These are phyloP conservation scores for Falco concolor DNA, from an alignment of 2,797 vertebrate species.

Conservation along the genomic window DNA sequence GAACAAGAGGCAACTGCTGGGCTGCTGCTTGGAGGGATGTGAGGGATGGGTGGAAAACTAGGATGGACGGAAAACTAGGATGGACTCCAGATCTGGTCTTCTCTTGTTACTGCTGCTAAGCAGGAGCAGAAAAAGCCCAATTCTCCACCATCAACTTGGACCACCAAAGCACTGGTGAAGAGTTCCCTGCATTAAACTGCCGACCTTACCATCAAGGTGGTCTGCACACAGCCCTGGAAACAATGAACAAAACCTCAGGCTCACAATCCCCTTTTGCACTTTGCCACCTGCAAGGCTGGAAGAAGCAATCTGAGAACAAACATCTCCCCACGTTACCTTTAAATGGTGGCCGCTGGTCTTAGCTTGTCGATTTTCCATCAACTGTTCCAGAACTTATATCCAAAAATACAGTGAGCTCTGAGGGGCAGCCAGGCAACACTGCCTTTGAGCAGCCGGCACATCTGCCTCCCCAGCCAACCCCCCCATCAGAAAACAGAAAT, in stretches of 20 bases:
- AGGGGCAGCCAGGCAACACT: conserved; percentile 43
- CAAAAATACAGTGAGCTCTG: conserved; percentile 47
- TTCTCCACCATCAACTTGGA: neutral
- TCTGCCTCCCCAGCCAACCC: neutral
- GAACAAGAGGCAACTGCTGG: neutral
- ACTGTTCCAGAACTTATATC: conserved; percentile 51
- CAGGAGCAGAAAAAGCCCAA: neutral
- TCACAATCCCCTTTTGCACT: neutral
- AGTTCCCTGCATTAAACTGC: neutral
- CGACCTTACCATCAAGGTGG: fast-evolving
- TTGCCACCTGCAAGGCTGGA: neutral
- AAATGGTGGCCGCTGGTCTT: neutral
- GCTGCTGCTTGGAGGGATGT: neutral
- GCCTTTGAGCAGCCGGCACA: neutral
- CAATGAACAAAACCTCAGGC: neutral
- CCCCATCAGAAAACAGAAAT: conserved; percentile 1
- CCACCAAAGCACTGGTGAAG: no score
- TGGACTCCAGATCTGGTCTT: neutral
- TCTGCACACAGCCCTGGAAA: neutral
- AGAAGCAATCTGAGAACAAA: neutral
- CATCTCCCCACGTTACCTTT: neutral
- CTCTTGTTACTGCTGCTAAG: neutral
- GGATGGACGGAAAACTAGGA: neutral
- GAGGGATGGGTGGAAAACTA: neutral
- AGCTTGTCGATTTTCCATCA: conserved; percentile 47